Evolutionary conservation across 2,888 invertebrate genomes (phyloP), one percentile per base, ranked within the genome.

Genomic region (Yponomeuta cagnagella): DNA sequence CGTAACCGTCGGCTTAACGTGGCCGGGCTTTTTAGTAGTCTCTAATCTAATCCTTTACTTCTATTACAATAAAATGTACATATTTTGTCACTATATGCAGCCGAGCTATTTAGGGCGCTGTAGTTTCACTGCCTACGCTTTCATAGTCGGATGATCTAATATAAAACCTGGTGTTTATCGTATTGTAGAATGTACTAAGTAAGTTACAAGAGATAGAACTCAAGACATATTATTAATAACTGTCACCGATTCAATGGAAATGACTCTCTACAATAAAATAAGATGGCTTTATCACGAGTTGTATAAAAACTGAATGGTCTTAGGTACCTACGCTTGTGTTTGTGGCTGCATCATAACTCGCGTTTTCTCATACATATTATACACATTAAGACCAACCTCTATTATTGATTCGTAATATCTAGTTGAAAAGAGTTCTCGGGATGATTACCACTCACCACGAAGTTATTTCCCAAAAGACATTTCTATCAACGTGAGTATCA

Each of bases 241-340:
- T 43, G 67, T 48, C n/a, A 15, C 15, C 48, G 31, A 33, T 43
- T 67, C 67, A 67, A 67, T 6, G 48, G n/a, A 67, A 67, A 58
- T 15, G 3, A 8, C 43, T 43, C 15, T 58, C 52, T 12, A 58
- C 15, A 58, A 58, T 58, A 58, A 58, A 12, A 58, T 58, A 58
- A 58, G 52, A 63, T 33, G 31, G 10, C 65, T 65, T 65, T 65
- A 65, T 65, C 65, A 65, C 30, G 37, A n/a, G 37, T 37, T 23
- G 33, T n/a, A 48, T 37, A 67, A 67, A 67, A 67, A 67, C 67
- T 67, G 12, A 67, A 67, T 67, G 48, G 48, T 67, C 67, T 12
- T 15, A 58, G 48, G 48, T 58, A 58, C 52, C 23, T 23, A 23
- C 23, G 1, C 0, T 23, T 23, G 23, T 23, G 15, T 0, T 58